Conservation (phyloP, 1,140 invertebrate genomes). For the Acromyrmex charruanus region DNA sequence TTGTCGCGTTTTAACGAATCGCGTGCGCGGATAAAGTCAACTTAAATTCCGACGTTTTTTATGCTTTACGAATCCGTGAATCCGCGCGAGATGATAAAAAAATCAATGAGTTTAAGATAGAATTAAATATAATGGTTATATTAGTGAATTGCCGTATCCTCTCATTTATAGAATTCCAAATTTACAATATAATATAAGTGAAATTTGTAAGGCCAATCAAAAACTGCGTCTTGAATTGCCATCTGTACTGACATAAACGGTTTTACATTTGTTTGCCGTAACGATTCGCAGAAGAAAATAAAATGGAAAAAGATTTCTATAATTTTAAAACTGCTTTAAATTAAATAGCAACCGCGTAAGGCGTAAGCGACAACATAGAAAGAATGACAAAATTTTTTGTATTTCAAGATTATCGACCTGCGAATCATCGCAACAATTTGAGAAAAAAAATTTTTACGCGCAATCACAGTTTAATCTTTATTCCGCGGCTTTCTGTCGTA, state of each 20-base stretch:
- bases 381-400: no score
- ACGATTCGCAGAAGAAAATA: neutral
- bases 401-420: neutral
- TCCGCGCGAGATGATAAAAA: neutral
- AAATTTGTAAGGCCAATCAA: no score
- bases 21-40: neutral
- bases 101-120: neutral
- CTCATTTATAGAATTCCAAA: neutral
- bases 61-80: neutral
- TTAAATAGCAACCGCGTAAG: neutral
- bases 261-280: neutral
- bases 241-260: neutral
- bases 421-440: neutral
- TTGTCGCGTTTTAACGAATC: neutral
- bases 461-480: neutral
- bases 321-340: neutral
- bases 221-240: no score
- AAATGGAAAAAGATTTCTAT: neutral
- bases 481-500: conserved; percentile 35
- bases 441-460: neutral
- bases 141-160: neutral
- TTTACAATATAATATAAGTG: no score
- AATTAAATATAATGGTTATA: neutral
- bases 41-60: neutral
- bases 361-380: neutral